These are phyloP conservation scores for Streblospio benedicti DNA, from an alignment of 1,140 invertebrate species.

Conservation along the genomic window DNA sequence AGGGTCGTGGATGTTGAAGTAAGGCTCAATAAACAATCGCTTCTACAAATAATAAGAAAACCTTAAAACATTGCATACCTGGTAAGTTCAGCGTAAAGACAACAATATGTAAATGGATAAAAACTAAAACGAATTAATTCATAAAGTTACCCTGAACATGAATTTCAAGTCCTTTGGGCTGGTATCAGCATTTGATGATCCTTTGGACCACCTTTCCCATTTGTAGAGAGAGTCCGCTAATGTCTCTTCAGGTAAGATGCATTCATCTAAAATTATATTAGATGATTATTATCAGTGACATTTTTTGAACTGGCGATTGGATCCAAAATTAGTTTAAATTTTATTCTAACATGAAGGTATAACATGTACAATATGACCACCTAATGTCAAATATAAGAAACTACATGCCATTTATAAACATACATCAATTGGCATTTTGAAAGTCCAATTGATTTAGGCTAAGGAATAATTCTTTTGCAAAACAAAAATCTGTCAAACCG, in stretches of 20 bases:
- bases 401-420: too few relatives aligned
- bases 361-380: too few relatives aligned
- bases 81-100: background rate
- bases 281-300: too few relatives aligned
- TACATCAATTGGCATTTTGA: too few relatives aligned
- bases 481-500: too few relatives aligned
- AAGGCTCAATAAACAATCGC: constrained; percentile 80
- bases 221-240: constrained; percentile 88
- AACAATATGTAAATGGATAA: too few relatives aligned
- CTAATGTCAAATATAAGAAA: too few relatives aligned
- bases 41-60: constrained; percentile 55
- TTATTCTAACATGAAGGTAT: too few relatives aligned
- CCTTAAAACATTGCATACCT: background rate
- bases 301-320: too few relatives aligned
- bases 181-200: constrained; percentile 37
- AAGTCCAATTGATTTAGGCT: too few relatives aligned
- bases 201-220: constrained; percentile 68
- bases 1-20: constrained; percentile 71
- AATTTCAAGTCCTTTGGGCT: constrained; percentile 43
- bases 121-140: background rate
- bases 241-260: constrained; percentile 73
- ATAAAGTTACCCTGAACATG: constrained; percentile 39
- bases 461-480: too few relatives aligned
- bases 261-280: constrained; percentile 65
- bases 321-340: too few relatives aligned